A percentile compares a stretch with the other conserved stretches of the same genome.
Evolutionary conservation across 37 sponge, comb jelly and placozoan species (phyloP).

Genomic region (Oopsacas minuta): DNA sequence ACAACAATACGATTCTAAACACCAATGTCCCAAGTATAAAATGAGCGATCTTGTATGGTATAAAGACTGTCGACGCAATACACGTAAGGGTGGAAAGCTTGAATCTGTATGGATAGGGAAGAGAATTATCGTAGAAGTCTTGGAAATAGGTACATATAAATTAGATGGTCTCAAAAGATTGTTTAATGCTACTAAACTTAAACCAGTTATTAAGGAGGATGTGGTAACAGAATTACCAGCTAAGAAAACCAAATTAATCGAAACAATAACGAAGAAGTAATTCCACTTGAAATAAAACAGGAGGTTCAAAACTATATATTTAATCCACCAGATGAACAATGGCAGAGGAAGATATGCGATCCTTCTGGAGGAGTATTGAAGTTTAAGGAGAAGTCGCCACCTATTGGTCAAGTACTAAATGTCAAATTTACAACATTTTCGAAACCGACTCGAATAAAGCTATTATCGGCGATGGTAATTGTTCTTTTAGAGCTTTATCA

Average conservation of each 20-base stretch:
- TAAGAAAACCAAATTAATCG: not conserved
- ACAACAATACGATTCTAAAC: not conserved
- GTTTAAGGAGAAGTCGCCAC: too few relatives aligned
- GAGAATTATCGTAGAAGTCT: too few relatives aligned
- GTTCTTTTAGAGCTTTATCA: too few relatives aligned
- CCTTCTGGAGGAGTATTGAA: not conserved
- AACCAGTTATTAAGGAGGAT: not conserved
- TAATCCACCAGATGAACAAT: not conserved
- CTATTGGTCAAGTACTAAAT: too few relatives aligned
- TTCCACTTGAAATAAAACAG: too few relatives aligned
- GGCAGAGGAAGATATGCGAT: not conserved
- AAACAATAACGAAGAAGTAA: too few relatives aligned
- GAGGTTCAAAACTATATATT: not conserved
- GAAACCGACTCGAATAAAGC: too few relatives aligned
- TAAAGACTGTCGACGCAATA: not conserved
- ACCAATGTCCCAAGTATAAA: too few relatives aligned
- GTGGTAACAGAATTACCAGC: not conserved
- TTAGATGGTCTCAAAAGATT: not conserved
- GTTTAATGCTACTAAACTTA: not conserved
- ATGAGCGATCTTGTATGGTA: not conserved
- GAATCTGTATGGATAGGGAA: too few relatives aligned
- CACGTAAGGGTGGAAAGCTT: not conserved
- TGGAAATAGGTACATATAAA: not conserved
- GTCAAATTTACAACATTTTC: too few relatives aligned
- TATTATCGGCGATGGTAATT: not conserved